Conservation (phyloP, 2,797 vertebrate species). For the Sebastes variabilis region DNA sequence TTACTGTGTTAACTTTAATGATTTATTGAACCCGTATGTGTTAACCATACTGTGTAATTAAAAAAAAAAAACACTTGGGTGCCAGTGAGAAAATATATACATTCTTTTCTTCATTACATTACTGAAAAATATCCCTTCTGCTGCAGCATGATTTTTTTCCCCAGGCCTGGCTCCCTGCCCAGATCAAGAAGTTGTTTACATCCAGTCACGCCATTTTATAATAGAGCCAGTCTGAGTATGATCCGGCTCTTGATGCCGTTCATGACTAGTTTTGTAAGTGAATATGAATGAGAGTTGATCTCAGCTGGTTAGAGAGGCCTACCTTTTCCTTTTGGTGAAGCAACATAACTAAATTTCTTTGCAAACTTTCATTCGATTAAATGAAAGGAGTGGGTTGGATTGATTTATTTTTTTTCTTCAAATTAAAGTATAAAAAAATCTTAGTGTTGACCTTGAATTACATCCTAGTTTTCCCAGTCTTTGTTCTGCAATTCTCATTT, state of each 20-base stretch:
- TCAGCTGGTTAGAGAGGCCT: neutral
- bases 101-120: constrained; percentile 13
- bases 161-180: constrained; percentile 30
- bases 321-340: neutral
- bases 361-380: neutral
- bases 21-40: constrained; percentile 1
- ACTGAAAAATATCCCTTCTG: neutral
- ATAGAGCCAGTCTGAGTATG: neutral
- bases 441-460: neutral
- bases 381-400: neutral
- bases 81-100: neutral
- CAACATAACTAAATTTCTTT: neutral
- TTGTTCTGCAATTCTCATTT: neutral
- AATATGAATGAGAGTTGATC: neutral
- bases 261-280: constrained; percentile 5
- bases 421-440: neutral
- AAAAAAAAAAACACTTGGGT: neutral
- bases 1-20: neutral
- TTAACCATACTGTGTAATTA: neutral
- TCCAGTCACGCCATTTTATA: constrained; percentile 12
- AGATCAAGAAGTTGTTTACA: constrained; percentile 40
- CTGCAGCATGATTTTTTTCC: neutral
- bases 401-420: neutral
- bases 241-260: neutral
- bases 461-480: neutral